phyloP scores from a whole-genome alignment of 1,140 invertebrate species.

The Drosophila rufa region DNA sequence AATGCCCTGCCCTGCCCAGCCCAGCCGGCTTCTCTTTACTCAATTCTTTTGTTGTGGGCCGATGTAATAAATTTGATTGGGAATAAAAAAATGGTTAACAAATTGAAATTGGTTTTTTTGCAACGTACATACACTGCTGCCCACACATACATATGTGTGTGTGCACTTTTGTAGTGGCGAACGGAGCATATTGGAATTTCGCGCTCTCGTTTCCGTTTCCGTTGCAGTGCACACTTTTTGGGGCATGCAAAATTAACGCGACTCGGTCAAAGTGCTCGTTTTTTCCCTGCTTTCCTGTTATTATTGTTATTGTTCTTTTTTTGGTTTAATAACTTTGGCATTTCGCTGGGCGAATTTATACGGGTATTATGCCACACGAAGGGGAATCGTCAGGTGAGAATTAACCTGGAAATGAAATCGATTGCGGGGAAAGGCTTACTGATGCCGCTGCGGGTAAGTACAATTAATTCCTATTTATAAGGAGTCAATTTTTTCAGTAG shows the following conservation, averaged over 20 bases:
- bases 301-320: constrained; percentile 32
- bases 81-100: constrained; percentile 73
- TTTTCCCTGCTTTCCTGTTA: constrained; percentile 3
- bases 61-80: constrained; percentile 81
- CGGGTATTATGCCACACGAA: constrained; percentile 17
- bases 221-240: constrained; percentile 43
- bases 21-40: constrained; percentile 16
- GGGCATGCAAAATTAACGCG: constrained; percentile 58
- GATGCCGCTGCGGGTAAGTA: background rate
- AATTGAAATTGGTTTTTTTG: constrained; percentile 72
- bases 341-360: constrained; percentile 15
- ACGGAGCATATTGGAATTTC: constrained; percentile 69
- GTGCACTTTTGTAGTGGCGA: constrained; percentile 25
- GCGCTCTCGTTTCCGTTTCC: constrained; percentile 60
- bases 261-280: constrained; percentile 12
- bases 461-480: background rate
- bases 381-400: background rate
- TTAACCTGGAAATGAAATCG: constrained; percentile 22
- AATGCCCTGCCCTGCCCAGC: no score
- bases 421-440: background rate
- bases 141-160: constrained; percentile 19
- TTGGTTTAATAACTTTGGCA: constrained; percentile 30
- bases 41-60: constrained; percentile 37
- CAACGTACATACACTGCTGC: background rate
- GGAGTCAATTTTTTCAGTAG: no score